phyloP scores from a whole-genome alignment of 1,140 invertebrate species.

The Neodiprion lecontei region DNA sequence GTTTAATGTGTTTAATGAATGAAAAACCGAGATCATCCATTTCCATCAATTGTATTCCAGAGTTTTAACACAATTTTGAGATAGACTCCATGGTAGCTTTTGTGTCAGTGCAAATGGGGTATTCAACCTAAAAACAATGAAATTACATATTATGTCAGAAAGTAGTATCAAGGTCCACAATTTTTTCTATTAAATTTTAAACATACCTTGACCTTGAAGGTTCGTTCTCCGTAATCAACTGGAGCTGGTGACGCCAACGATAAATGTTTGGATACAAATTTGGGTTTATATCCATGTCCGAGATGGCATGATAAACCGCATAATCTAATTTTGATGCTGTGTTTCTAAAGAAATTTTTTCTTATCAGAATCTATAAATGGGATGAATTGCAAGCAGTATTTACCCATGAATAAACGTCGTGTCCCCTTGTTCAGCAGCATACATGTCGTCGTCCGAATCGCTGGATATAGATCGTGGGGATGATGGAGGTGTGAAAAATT shows the following conservation, averaged over 20 bases:
- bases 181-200: no score
- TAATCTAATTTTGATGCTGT: slow-evolving; percentile 74
- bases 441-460: slow-evolving; percentile 48
- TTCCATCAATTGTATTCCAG: neutral
- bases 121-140: neutral
- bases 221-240: slow-evolving; percentile 23
- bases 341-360: slow-evolving; percentile 60
- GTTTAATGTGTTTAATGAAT: neutral
- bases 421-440: slow-evolving; percentile 58
- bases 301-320: slow-evolving; percentile 73
- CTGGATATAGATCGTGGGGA: slow-evolving; percentile 45
- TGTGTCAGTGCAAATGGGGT: neutral
- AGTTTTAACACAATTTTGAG: slow-evolving; percentile 1
- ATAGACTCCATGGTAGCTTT: neutral
- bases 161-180: no score
- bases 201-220: no score
- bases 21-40: neutral
- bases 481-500: slow-evolving; percentile 64
- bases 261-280: slow-evolving; percentile 71
- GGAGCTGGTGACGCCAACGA: slow-evolving; percentile 69
- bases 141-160: no score
- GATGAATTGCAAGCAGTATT: slow-evolving; percentile 19
- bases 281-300: slow-evolving; percentile 58
- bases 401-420: slow-evolving; percentile 64
- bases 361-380: slow-evolving; percentile 19